A percentile compares a stretch with the other conserved stretches of the same genome.
Evolutionary conservation across 2,113 vertebrate genomes (phyloP).

Genomic region (Nesogale talazaci): DNA sequence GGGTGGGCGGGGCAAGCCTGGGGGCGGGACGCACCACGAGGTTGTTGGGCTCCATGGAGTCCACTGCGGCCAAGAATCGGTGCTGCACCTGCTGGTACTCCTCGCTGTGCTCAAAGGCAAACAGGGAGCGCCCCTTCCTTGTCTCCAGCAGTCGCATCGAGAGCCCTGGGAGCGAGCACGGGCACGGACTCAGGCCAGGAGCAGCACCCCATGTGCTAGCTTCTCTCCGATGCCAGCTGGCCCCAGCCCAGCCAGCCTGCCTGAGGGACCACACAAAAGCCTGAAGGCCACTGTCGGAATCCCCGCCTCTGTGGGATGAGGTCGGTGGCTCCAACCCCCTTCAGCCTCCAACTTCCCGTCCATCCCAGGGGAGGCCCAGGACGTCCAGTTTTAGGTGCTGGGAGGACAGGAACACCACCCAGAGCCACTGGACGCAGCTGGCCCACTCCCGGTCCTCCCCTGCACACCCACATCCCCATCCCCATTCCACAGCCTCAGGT

Average conservation of each 20-base stretch:
- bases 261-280: background rate
- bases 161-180: constrained; percentile 86
- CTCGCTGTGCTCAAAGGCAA: constrained; percentile 94
- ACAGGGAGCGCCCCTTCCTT: constrained; percentile 90
- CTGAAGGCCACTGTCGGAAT: background rate
- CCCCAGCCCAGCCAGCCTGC: background rate
- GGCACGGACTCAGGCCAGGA: background rate
- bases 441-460: too few relatives aligned
- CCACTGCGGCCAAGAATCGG: constrained; percentile 95
- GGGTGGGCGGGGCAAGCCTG: background rate
- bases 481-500: background rate
- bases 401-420: too few relatives aligned
- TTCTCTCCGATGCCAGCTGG: background rate
- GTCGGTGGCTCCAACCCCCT: too few relatives aligned
- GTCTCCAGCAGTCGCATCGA: constrained; percentile 94
- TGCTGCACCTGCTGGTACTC: constrained; percentile 98
- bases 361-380: too few relatives aligned
- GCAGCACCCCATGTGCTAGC: background rate
- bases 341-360: too few relatives aligned
- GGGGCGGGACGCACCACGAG: constrained; percentile 91
- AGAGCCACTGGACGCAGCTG: too few relatives aligned
- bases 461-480: background rate
- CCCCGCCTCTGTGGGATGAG: background rate
- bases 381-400: too few relatives aligned
- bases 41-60: constrained; percentile 99